Evolutionary conservation across 1,140 invertebrate species (phyloP).

Genomic region (Drosophila triauraria): DNA sequence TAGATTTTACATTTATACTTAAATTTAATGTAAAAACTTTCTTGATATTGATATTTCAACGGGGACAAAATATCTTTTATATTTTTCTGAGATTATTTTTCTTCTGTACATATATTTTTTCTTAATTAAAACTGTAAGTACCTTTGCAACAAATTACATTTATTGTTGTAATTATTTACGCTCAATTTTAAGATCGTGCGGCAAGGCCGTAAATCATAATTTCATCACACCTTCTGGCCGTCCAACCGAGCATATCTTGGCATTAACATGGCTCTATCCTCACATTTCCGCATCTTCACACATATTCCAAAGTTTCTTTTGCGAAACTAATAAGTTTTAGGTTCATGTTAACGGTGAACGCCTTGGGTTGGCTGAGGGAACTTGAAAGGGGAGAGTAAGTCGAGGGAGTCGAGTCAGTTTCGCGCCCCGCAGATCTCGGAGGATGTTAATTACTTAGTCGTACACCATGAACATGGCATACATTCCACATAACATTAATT

Average conservation of each 20-base stretch:
- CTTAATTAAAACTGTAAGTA: not conserved
- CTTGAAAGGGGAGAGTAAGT: not conserved
- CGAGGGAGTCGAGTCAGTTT: slow-evolving; percentile 3
- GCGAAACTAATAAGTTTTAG: slow-evolving; percentile 45
- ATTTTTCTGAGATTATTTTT: no score
- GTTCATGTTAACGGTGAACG: slow-evolving; percentile 18
- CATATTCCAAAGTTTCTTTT: slow-evolving; percentile 1
- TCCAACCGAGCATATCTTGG: slow-evolving; percentile 13
- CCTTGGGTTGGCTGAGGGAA: not conserved
- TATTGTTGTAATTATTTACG: not conserved
- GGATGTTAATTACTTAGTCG: slow-evolving; percentile 50
- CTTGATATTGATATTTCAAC: no score
- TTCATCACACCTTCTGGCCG: slow-evolving; percentile 11
- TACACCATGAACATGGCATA: slow-evolving; percentile 57
- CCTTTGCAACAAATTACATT: not conserved
- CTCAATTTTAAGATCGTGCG: slow-evolving; percentile 7
- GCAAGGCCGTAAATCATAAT: slow-evolving; percentile 3
- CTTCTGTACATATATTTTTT: no score
- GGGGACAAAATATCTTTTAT: no score
- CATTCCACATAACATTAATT: slow-evolving; percentile 67
- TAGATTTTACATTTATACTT: no score
- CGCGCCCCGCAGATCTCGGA: slow-evolving; percentile 7
- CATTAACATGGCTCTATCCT: slow-evolving; percentile 4
- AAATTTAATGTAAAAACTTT: no score
- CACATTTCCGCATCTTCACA: not conserved